Base-by-base conservation (phyloP, 2,888 invertebrate species). In the Pandemis cinnamomeana region DNA sequence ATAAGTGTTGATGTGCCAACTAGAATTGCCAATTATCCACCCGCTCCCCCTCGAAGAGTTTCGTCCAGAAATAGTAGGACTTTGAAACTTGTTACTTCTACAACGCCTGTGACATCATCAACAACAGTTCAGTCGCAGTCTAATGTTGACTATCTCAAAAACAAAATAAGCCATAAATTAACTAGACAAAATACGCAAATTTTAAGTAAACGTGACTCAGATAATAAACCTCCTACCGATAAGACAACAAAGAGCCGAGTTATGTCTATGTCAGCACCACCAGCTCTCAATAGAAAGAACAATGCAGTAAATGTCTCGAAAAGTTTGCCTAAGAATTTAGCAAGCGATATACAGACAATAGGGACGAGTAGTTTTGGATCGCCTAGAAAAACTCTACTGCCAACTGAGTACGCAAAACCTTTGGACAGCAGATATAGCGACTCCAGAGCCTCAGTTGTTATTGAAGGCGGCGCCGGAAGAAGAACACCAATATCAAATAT, bases 11-110 rank as follows among this genome's bases (percentile, higher is more conserved):
- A 92, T 76, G 78, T 83, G 44, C 86, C 85, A 41, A 86, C 80
- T 69, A 85, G 80, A 70, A 84, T 88, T 10, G 81, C 83, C 58
- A 89, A 86, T 36, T 84, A 91, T 81, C 96, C 97, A 15, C 97
- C 97, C 0, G 96, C 96, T 1, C 96, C 97, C 13, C 98, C 98
- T 0, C 95, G 96, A 85, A 95, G 98, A 80, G 95, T 95, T 78
- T 97, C 97, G 0, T 97, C 97, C 0, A 95, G 95, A 81, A 95
- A 96, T 80, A 97, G 96, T 82, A 95, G 95, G 72, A 96, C 97
- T 3, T 90, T 97, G 10, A 95, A 95, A 83, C 87, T 97, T 64
- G 95, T 96, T 61, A 95, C 96, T 0, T 95, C 93, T 2, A 87
- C 86, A 8, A 91, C 94, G 84, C 92, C 95, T 66, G 85, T 91